Base-by-base conservation (phyloP, 2,797 vertebrate species). In the Lithobates pipiens region DNA sequence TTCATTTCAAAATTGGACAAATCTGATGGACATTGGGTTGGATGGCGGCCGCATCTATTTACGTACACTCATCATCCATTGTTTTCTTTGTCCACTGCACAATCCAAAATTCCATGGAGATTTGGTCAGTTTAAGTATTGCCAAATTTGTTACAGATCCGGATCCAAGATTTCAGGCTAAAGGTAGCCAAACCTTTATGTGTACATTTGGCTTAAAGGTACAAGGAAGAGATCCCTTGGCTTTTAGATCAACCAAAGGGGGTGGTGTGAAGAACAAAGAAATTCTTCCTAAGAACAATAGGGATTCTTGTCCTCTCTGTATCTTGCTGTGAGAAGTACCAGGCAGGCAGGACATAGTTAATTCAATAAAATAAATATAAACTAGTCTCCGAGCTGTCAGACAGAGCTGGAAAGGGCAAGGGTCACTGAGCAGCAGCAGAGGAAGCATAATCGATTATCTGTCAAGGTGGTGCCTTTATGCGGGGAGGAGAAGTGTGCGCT, bases 311-410 rank as follows among this genome's bases (percentile, higher is more conserved):
- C 69, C 44, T 69, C 65, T 79, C 34, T 79, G 44, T 65, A 46
- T 73, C 76, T 63, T 70, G 61, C 76, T 71, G 63, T 76, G 46
- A 61, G 63, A 63, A 61, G 27, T 67, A 76, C 70, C 76, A 70
- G 81, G 86, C 89, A 89, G 94, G 89, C 93, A 93, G 92, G 94
- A 95, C 91, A 89, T 94, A 92, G 95, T 95, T 95, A 95, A 95
- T 94, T 90, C 94, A 93, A 95, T 96, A 95, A 95, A 95, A 95
- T 95, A 95, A 95, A 96, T 94, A 95, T 94, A 95, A 95, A 95
- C 95, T 95, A 93, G 91, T 94, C 94, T 94, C 89, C 93, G 90
- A 91, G 93, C 94, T 94, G 93, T 95, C 93, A 93, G 94, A 92
- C 91, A 87, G 91, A 89, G 91, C 94, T 94, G 91, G 95, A 93